These are phyloP conservation scores for Caenorhabditis becei DNA, from an alignment of 2,888 invertebrate genomes.

Conservation along the genomic window DNA sequence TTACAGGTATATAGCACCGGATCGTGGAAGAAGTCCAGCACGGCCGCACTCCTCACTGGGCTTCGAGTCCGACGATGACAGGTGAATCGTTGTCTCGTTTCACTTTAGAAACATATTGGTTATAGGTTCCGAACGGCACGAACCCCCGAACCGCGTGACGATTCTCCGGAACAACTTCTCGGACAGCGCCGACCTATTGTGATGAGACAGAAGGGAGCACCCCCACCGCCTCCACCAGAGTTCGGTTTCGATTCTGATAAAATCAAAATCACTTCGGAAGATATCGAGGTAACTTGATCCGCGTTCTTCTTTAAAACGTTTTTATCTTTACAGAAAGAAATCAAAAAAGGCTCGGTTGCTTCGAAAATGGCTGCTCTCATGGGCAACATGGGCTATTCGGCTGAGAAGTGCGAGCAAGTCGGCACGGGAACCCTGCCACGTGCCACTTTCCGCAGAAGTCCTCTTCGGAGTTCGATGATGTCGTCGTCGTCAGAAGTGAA, in stretches of 20 bases:
- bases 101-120: constrained; percentile 3
- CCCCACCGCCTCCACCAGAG: constrained; percentile 71
- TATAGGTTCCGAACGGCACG: constrained; percentile 55
- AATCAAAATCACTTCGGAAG: constrained; percentile 64
- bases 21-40: constrained; percentile 50
- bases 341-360: constrained; percentile 66
- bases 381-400: constrained; percentile 61
- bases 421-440: constrained; percentile 64
- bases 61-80: constrained; percentile 53
- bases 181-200: constrained; percentile 64
- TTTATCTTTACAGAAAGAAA: constrained; percentile 54
- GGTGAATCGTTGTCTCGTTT: not conserved
- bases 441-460: constrained; percentile 64
- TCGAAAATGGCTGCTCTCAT: constrained; percentile 65
- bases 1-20: constrained; percentile 61
- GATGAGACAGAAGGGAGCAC: constrained; percentile 60
- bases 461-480: constrained; percentile 57
- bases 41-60: constrained; percentile 65
- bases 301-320: not conserved
- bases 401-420: constrained; percentile 53
- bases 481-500: constrained; percentile 66
- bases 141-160: constrained; percentile 66
- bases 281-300: constrained; percentile 45
- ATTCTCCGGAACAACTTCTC: constrained; percentile 61
- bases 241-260: constrained; percentile 72